A percentile compares a stretch with the other conserved stretches of the same genome.
These are phyloP conservation scores for Etheostoma nigrum DNA, from an alignment of 2,797 vertebrate genomes.

Conservation along the genomic window DNA sequence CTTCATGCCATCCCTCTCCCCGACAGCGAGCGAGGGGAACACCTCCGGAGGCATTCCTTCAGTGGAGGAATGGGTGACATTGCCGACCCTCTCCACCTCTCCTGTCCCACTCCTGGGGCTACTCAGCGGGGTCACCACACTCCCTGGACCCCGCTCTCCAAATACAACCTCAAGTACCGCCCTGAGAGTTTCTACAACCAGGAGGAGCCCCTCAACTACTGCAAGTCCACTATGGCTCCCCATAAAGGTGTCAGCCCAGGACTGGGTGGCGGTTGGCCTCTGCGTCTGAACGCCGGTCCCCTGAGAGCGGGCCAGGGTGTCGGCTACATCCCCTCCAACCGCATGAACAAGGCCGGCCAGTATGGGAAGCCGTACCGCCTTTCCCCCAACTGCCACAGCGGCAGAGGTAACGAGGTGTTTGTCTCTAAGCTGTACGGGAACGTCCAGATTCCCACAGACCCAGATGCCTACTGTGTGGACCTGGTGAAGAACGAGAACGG, in stretches of 20 bases:
- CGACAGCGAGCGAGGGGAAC: constrained; percentile 84
- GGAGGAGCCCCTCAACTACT: constrained; percentile 84
- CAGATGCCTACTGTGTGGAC: constrained; percentile 82
- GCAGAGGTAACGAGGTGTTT: constrained; percentile 82
- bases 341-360: constrained; percentile 80
- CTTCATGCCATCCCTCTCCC: constrained; percentile 17
- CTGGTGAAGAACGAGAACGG: constrained; percentile 85
- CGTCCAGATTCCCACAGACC: constrained; percentile 77
- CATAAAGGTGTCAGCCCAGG: constrained; percentile 80
- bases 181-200: constrained; percentile 81
- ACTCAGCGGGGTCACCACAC: constrained; percentile 81
- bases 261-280: constrained; percentile 78
- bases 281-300: constrained; percentile 75
- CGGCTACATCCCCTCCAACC: constrained; percentile 72
- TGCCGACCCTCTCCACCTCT: constrained; percentile 80
- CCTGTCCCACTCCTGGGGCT: constrained; percentile 78
- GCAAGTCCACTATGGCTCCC: constrained; percentile 79
- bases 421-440: constrained; percentile 80
- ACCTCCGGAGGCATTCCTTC: constrained; percentile 77
- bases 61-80: constrained; percentile 79
- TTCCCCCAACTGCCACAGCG: constrained; percentile 80
- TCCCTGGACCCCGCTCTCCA: constrained; percentile 86
- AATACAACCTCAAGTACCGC: constrained; percentile 85
- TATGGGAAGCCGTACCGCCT: constrained; percentile 85
- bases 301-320: constrained; percentile 72